These are phyloP conservation scores for Callithrix jacchus DNA, from an alignment of 2,113 vertebrate genomes.

Conservation along the genomic window DNA sequence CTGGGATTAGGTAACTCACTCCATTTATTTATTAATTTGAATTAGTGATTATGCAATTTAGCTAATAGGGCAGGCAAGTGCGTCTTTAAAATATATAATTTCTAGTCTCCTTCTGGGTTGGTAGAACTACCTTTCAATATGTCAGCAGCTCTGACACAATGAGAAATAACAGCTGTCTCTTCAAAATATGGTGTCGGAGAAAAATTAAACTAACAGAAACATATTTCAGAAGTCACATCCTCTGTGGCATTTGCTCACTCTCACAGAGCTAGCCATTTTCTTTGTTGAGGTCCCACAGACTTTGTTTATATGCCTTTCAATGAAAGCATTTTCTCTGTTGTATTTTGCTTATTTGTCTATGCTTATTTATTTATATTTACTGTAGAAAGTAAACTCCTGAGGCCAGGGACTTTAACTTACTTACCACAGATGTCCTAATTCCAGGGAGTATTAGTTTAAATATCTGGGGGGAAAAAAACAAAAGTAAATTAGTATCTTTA, in stretches of 20 bases:
- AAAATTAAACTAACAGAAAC: not conserved
- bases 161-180: not conserved
- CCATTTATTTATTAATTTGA: not conserved
- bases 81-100: not conserved
- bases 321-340: not conserved
- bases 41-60: not conserved
- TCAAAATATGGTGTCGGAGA: not conserved
- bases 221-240: not conserved
- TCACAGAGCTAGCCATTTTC: not conserved
- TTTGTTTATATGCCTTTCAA: not conserved
- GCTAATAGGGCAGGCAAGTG: not conserved
- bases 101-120: not conserved
- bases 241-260: not conserved
- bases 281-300: not conserved
- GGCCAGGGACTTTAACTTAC: not conserved
- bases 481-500: conserved; percentile 32
- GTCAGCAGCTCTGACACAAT: not conserved
- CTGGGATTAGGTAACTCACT: not conserved
- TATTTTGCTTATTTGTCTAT: not conserved
- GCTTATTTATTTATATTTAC: conserved; percentile 14
- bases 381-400: not conserved
- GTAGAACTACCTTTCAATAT: not conserved
- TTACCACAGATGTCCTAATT: not conserved
- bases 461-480: not conserved
- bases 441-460: not conserved